These are phyloP conservation scores for Eupelmus urozonus DNA, from an alignment of 2,888 invertebrate genomes.

Conservation along the genomic window DNA sequence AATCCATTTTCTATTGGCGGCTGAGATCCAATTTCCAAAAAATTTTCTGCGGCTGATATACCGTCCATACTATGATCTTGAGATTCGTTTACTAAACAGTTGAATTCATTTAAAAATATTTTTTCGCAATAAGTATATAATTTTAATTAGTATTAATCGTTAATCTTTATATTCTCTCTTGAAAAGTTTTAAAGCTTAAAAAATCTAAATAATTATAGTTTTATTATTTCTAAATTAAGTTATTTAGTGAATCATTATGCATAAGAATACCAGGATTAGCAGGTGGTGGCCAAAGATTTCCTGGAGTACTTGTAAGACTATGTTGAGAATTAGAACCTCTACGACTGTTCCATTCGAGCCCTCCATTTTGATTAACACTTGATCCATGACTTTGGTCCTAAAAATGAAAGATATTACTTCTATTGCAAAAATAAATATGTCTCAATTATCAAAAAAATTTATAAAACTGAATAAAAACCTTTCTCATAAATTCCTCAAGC, in stretches of 20 bases:
- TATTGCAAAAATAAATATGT: no score
- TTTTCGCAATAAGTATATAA: no score
- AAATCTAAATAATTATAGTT: no score
- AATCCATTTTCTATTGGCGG: slow-evolving; percentile 69
- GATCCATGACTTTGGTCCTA: slow-evolving; percentile 66
- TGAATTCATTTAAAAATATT: neutral
- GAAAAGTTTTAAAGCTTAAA: neutral
- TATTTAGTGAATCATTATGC: neutral
- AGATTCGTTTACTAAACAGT: slow-evolving; percentile 62
- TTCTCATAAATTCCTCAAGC: slow-evolving; percentile 83
- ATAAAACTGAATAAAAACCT: slow-evolving; percentile 71
- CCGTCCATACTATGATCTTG: slow-evolving; percentile 70
- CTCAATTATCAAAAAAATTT: no score
- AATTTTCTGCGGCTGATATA: slow-evolving; percentile 67
- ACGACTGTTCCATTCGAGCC: slow-evolving; percentile 69
- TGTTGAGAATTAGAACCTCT: slow-evolving; percentile 70
- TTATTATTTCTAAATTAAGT: neutral
- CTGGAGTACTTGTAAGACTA: slow-evolving; percentile 70
- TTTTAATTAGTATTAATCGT: slow-evolving; percentile 28
- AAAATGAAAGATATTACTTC: neutral
- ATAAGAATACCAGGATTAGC: slow-evolving; percentile 65
- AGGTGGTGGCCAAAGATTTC: slow-evolving; percentile 70
- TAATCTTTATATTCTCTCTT: slow-evolving; percentile 20
- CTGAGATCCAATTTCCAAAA: slow-evolving; percentile 71
- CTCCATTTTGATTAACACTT: slow-evolving; percentile 67